Evolutionary conservation across 2,888 invertebrate species (phyloP).

Genomic region (Oscheius sp.): DNA sequence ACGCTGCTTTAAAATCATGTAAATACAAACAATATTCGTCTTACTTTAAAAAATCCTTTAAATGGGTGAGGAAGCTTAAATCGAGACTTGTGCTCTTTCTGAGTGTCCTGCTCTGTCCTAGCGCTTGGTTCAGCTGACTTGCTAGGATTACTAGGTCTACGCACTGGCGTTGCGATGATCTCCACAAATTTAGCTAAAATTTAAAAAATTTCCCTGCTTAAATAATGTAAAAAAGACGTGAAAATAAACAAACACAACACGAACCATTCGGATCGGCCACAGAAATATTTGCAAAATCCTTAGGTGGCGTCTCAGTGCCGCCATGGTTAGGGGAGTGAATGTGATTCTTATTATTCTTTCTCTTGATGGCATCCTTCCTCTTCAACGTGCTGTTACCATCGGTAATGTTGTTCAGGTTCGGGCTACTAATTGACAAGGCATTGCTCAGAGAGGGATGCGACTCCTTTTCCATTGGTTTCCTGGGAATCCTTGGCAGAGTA

Average conservation of each 20-base stretch:
- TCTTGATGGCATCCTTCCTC: constrained; percentile 35
- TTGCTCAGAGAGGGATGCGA: constrained; percentile 17
- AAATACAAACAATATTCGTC: not conserved
- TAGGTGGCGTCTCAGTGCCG: not conserved
- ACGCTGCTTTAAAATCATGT: constrained; percentile 17
- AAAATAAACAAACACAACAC: constrained; percentile 17
- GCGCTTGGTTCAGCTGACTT: not conserved
- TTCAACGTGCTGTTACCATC: constrained; percentile 15
- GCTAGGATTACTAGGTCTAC: not conserved
- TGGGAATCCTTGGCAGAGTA: constrained; percentile 25
- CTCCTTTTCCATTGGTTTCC: constrained; percentile 2
- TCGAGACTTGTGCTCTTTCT: constrained; percentile 6
- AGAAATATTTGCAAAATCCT: constrained; percentile 15
- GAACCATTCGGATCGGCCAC: constrained; percentile 28
- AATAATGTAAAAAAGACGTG: not conserved
- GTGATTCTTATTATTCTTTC: constrained; percentile 18
- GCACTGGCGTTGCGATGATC: constrained; percentile 7
- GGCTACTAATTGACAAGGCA: constrained; percentile 44
- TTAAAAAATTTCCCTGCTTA: not conserved
- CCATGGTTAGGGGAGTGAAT: not conserved
- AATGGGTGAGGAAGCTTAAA: not conserved
- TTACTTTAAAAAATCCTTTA: not conserved
- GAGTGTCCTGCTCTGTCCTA: not conserved
- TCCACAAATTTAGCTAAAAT: constrained; percentile 21
- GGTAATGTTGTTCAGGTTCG: constrained; percentile 42